phyloP scores from a whole-genome alignment of 2,113 vertebrate genomes.

The Eudyptes chrysolophus region DNA sequence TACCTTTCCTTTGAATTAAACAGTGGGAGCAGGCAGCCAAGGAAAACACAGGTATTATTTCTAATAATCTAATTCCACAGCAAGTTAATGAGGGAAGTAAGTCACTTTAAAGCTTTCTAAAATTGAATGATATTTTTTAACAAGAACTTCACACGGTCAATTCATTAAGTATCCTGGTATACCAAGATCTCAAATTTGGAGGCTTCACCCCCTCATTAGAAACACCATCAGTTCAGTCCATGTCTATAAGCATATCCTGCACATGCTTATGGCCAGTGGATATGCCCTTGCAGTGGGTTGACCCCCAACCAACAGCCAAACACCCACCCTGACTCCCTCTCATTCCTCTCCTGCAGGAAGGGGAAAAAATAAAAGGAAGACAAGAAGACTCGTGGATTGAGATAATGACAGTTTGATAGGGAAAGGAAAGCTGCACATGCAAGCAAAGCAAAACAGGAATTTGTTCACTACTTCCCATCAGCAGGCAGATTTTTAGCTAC shows the following conservation, averaged over 20 bases:
- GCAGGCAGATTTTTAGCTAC: neutral
- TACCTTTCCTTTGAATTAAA: neutral
- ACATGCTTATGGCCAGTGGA: neutral
- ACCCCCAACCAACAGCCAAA: neutral
- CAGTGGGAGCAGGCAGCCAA: neutral
- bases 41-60: neutral
- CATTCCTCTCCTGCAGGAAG: neutral
- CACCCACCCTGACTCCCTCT: neutral
- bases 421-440: neutral
- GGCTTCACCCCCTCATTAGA: neutral
- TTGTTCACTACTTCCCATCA: neutral
- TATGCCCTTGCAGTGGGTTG: neutral
- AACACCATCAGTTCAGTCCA: neutral
- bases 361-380: neutral
- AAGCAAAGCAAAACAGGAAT: neutral
- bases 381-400: neutral
- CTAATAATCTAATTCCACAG: slow-evolving; percentile 12
- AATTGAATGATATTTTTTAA: neutral
- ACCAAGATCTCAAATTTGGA: neutral
- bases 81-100: neutral
- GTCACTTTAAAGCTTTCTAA: neutral
- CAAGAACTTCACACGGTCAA: neutral
- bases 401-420: neutral
- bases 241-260: neutral
- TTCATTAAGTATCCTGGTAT: neutral